Conservation (phyloP, 2,113 vertebrate genomes). For the Grantiella picta region DNA sequence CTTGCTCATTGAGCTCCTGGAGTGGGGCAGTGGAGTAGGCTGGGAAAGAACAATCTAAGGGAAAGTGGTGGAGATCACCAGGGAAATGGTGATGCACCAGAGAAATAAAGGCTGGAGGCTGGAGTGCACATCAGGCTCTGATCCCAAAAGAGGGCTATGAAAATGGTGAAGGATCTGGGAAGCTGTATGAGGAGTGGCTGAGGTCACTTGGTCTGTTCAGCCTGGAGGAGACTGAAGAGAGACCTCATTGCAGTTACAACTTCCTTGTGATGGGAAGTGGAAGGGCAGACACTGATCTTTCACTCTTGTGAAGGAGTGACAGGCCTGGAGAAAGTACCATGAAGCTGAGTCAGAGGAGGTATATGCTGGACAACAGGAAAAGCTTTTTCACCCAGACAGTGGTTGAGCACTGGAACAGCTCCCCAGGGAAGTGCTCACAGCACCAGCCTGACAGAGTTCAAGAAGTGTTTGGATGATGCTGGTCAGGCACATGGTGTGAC, state of each 20-base stretch:
- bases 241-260: not conserved
- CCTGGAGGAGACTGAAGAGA: not conserved
- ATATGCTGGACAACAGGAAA: not conserved
- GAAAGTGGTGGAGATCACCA: not conserved
- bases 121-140: not conserved
- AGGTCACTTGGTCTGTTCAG: not conserved
- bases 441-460: not conserved
- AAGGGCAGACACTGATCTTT: not conserved
- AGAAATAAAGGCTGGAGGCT: not conserved
- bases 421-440: not conserved
- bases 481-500: not conserved
- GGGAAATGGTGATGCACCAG: accelerated
- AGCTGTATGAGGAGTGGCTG: not conserved
- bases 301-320: not conserved
- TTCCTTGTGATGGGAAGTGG: too few relatives aligned
- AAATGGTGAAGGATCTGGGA: not conserved
- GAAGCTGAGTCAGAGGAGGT: not conserved
- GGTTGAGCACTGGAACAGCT: not conserved
- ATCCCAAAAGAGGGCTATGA: not conserved
- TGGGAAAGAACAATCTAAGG: not conserved
- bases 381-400: not conserved
- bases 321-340: accelerated
- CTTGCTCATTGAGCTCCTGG: not conserved
- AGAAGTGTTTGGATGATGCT: not conserved
- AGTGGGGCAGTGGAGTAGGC: accelerated